A percentile compares a stretch with the other conserved stretches of the same genome.
Evolutionary conservation across 2,888 invertebrate genomes (phyloP).

Genomic region (Strigamia maritima): DNA sequence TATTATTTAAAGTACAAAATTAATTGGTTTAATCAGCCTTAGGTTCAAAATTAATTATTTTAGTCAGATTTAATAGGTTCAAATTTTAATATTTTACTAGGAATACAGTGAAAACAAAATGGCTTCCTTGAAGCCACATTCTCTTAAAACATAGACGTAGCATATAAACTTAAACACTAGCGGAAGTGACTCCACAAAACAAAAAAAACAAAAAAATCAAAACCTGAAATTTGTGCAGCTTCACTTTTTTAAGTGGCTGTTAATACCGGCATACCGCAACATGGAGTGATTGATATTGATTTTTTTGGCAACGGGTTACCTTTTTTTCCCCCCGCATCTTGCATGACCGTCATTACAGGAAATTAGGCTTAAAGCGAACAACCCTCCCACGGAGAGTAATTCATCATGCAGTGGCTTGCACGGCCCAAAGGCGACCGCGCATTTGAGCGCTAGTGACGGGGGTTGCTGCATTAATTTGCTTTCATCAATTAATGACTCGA

Average conservation of each 20-base stretch:
- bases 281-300: not conserved
- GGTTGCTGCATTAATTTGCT: slow-evolving; percentile 27
- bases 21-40: no score
- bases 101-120: no score
- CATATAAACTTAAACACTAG: no score
- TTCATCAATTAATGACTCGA: slow-evolving; percentile 16
- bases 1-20: no score
- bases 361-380: slow-evolving; percentile 21
- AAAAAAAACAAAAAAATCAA: no score
- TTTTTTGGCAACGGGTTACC: not conserved
- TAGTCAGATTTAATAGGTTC: no score
- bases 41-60: no score
- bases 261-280: not conserved
- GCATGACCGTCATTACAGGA: slow-evolving; percentile 18
- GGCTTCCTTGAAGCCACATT: no score
- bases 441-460: not conserved
- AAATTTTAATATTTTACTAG: no score
- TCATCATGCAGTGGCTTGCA: slow-evolving; percentile 9
- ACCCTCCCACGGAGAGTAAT: slow-evolving; percentile 26
- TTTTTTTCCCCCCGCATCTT: not conserved
- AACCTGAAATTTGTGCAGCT: not conserved
- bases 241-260: not conserved
- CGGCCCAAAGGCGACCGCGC: not conserved
- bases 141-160: no score
- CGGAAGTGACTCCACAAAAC: no score